Evolutionary conservation across 2,888 invertebrate species (phyloP), one percentile per base, ranked within the genome.

Genomic region (Clivina fossor): DNA sequence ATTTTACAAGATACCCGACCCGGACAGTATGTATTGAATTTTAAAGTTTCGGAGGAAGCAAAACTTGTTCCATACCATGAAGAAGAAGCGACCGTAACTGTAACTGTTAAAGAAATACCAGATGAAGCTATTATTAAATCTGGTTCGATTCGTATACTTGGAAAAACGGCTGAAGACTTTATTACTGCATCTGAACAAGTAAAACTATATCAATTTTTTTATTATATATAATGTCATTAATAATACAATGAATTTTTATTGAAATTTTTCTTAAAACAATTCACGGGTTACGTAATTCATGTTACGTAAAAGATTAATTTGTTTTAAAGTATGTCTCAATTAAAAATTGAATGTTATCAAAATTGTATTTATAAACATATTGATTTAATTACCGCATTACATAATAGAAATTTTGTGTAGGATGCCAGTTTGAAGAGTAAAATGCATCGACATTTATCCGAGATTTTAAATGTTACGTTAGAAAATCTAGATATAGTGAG

Each of bases 401-500:
- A n/a, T n/a, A n/a, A n/a, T n/a, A n/a, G n/a, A n/a, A n/a, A n/a
- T n/a, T n/a, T n/a, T n/a, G n/a, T n/a, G n/a, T n/a, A n/a, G n/a
- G 74, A 59, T 22, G 30, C 79, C 22, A 92, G 89, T 70, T 86
- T 84, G 66, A 88, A 88, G 68, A 87, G 89, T 64, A 77, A 83
- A 4, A 63, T 80, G 9, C 80, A 80, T 58, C 72, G 76, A 20
- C 74, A 79, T 43, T 70, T 92, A 48, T 81, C 92, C 0, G 75
- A 79, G 58, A 80, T 90, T 43, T 81, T 94, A 64, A 90, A 90
- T 66, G 86, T 88, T 0, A 86, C 88, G 0, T 69, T 83, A 55
- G 83, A 87, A 41, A 92, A 94, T 69, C 90, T 99, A 0, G 94
- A 96, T 69, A 87, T 98, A 0, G 95, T 98, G 70, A 96, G 96